These are phyloP conservation scores for Trinorchestia longiramus DNA, from an alignment of 1,140 invertebrate genomes.

Conservation along the genomic window DNA sequence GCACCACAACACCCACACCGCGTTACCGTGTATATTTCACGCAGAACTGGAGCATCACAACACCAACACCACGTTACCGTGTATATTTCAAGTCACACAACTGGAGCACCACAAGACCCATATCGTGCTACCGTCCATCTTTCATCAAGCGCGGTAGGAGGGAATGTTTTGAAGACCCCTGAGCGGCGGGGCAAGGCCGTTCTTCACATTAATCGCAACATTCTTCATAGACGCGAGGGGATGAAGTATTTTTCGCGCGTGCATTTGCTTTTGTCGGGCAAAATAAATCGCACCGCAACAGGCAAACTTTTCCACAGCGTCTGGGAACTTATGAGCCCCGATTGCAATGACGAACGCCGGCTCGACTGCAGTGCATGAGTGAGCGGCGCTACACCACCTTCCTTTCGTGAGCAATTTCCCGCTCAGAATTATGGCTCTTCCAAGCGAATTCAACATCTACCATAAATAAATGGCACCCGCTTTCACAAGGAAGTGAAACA, in stretches of 20 bases:
- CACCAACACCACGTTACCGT: background rate
- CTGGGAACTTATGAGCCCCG: background rate
- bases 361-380: background rate
- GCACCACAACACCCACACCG: background rate
- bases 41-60: background rate
- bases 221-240: slow-evolving; percentile 24
- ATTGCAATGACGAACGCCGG: background rate
- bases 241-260: slow-evolving; percentile 41
- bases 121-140: background rate
- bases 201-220: slow-evolving; percentile 54
- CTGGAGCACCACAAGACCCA: background rate
- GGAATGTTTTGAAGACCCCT: slow-evolving; percentile 15
- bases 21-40: background rate
- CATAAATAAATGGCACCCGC: background rate
- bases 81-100: background rate
- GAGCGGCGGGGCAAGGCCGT: slow-evolving; percentile 24
- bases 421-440: background rate
- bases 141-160: background rate
- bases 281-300: slow-evolving; percentile 47
- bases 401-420: background rate
- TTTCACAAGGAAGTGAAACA: background rate
- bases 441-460: background rate
- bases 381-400: background rate
- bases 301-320: slow-evolving; percentile 33
- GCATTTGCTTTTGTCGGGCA: slow-evolving; percentile 43